Percentiles rank a stretch among this genome's conserved stretches.
These are phyloP conservation scores for Hypsopygia costalis DNA, from an alignment of 2,888 invertebrate genomes.

Conservation along the genomic window DNA sequence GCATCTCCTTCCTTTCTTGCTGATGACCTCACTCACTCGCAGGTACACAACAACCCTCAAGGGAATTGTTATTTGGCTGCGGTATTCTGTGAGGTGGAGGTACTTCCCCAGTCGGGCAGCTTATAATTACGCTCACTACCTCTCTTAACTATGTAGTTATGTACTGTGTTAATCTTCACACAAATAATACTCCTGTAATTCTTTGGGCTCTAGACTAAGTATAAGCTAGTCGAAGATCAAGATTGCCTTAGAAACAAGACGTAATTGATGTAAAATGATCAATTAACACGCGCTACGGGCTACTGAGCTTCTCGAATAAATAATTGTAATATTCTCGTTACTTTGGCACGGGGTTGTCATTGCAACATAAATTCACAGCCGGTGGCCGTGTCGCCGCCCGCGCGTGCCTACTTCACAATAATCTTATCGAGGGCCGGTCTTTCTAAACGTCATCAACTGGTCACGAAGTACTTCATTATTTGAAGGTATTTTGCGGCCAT, in stretches of 20 bases:
- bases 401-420: constrained; percentile 18
- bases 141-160: no score
- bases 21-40: no score
- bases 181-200: no score
- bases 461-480: constrained; percentile 20
- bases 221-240: background rate
- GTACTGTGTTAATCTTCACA: no score
- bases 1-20: no score
- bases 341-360: background rate
- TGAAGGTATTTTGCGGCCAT: constrained; percentile 3
- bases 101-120: no score
- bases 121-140: no score
- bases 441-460: constrained; percentile 14
- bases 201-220: background rate
- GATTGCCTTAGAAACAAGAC: background rate
- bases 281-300: background rate
- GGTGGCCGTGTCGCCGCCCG: constrained; percentile 16
- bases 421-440: constrained; percentile 11
- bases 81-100: no score
- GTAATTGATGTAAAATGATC: background rate
- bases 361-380: background rate
- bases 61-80: no score
- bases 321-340: background rate
- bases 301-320: background rate
- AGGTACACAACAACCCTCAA: no score